Evolutionary conservation across 2,113 vertebrate species (phyloP), one percentile per base, ranked within the genome.

Genomic region (Dissostichus mawsoni): DNA sequence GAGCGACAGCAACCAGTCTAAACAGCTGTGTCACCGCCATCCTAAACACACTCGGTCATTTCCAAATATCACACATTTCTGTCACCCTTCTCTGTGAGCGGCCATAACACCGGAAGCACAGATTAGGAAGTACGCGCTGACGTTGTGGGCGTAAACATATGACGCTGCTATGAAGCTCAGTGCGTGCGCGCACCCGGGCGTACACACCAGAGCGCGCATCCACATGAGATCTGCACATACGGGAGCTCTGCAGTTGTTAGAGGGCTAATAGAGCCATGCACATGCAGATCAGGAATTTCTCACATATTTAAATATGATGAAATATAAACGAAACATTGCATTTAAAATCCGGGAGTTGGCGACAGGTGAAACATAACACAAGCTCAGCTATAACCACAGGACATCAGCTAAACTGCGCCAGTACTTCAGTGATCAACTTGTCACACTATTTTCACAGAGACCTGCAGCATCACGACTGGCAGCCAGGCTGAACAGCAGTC

Each of bases 21-120:
- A 86, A 74, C 48, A 93, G 64, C 53, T 57, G 81, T 0, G 83
- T 80, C 18, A 77, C 73, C 29, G 90, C 51, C 93, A 94, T 95
- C 61, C 47, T 64, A 29, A 81, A 64, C 62, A 47, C 11, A 52
- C 52, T 8, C 64, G 6, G 0, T 70, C 41, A 74, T 41, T 18
- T 18, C 48, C 48, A 11, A 47, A 64, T 5, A 44, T 2, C 55
- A n/a, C n/a, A 65, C 79, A 85, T 41, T 18, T 72, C 61, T 78
- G 73, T 63, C 81, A 25, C 56, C 84, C 65, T 63, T 48, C 76
- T 23, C 20, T 74, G 90, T n/a, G 41, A 71, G 92, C 91, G 29
- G 94, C 93, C 95, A 96, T 95, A 82, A 90, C 77, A 81, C 92
- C 92, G 93, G 93, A 94, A 95, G 47, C 69, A 67, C 41, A 47